Base-by-base conservation (phyloP, 2,797 vertebrate species). In the Enteromius argenteus region DNA sequence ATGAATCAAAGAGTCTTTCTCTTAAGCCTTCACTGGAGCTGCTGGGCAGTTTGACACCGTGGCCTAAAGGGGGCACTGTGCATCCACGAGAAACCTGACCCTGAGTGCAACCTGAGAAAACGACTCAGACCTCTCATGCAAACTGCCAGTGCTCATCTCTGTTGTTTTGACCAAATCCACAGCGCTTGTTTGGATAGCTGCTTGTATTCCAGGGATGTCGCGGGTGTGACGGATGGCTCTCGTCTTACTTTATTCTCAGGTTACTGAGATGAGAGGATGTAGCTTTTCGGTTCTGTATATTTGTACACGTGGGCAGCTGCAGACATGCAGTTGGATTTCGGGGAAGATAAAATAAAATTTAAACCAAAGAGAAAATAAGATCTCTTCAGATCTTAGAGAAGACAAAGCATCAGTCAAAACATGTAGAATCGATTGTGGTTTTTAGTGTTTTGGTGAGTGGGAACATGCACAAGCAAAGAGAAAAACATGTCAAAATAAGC, bases 1-100 rank as follows among this genome's bases (percentile, higher is more conserved):
- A 72, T 77, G 56, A 87, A 79, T 88, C 53, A 58, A 84, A 83
- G 71, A 44, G 19, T 37, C 39, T 21, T 51, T 49, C 27, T 14
- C 9, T 32, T 32, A 3, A 64, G 23, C 56, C 27, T 74, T 49
- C 3, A 64, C 17, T 80, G 9, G 49, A 56, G 51, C 17, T 44
- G 15, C 72, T n/a, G 14, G 67, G 68, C 75, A 62, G 35, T 27
- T 46, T 23, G 14, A 10, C 44, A 19, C 0, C 14, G 15, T 53
- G 35, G 90, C 93, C 96, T 90, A 92, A 91, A 95, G 96, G 90
- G 95, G 95, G 95, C 95, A 95, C 94, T 96, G 90, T 94, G 86
- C 84, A 90, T 91, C 94, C 89, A 92, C 66, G 69, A 90, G 83
- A 85, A 62, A 60, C 7, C n/a, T 72, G 32, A 72, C 53, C 9